Evolutionary conservation across 2,113 vertebrate genomes (phyloP).

Genomic region (Dasyprocta punctata): DNA sequence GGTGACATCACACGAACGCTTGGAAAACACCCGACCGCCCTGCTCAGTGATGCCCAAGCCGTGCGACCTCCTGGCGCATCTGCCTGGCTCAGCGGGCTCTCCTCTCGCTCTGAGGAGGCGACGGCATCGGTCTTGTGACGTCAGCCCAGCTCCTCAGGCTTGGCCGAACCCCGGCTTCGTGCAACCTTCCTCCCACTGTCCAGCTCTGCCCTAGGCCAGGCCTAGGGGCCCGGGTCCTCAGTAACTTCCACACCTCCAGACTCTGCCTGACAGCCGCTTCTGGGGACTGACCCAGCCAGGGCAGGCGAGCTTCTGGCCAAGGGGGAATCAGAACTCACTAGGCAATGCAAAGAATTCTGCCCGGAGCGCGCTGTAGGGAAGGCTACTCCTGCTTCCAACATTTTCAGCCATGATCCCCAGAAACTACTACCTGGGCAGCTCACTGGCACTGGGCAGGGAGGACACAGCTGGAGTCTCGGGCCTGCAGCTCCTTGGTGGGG

Average conservation of each 20-base stretch:
- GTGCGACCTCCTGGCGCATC: too few relatives aligned
- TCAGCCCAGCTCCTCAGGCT: not conserved
- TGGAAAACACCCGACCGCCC: not conserved
- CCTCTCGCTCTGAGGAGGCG: not conserved
- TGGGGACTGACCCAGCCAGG: too few relatives aligned
- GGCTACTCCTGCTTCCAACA: not conserved
- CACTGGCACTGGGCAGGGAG: not conserved
- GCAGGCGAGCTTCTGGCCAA: not conserved
- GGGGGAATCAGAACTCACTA: not conserved
- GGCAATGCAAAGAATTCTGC: not conserved
- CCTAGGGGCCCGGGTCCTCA: too few relatives aligned
- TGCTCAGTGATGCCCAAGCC: not conserved
- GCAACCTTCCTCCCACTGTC: not conserved
- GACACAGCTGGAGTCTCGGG: not conserved
- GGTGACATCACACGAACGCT: not conserved
- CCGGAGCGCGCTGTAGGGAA: not conserved
- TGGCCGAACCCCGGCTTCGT: not conserved
- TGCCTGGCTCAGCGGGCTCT: not conserved
- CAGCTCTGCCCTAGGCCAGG: rapidly evolving
- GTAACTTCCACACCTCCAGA: not conserved
- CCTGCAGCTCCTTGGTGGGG: not conserved
- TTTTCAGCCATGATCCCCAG: not conserved
- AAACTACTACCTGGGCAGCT: not conserved
- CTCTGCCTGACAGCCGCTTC: too few relatives aligned
- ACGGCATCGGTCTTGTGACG: not conserved